phyloP scores from a whole-genome alignment of 2,797 vertebrate species.

The Choloepus didactylus region DNA sequence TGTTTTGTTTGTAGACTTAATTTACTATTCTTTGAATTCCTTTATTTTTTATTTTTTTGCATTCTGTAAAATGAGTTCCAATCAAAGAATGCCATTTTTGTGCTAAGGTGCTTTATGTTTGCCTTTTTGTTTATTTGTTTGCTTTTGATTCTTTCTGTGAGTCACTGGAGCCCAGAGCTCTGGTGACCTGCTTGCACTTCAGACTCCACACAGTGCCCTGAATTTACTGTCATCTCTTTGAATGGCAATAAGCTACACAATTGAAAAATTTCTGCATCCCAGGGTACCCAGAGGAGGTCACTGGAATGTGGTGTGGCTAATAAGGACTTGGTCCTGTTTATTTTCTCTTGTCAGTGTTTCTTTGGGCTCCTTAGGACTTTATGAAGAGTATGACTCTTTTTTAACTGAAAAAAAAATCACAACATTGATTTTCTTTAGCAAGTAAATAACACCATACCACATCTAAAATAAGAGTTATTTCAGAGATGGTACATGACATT shows the following conservation, averaged over 20 bases:
- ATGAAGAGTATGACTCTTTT: not conserved
- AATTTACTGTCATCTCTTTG: constrained; percentile 57
- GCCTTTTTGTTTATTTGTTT: constrained; percentile 36
- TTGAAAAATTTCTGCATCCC: constrained; percentile 71
- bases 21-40: not conserved
- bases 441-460: constrained; percentile 65
- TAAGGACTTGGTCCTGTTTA: constrained; percentile 62
- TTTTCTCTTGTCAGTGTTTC: constrained; percentile 63
- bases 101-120: not conserved
- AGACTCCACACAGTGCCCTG: not conserved
- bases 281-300: constrained; percentile 53
- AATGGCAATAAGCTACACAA: constrained; percentile 67
- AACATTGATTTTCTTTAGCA: constrained; percentile 71
- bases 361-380: constrained; percentile 34
- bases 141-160: constrained; percentile 58
- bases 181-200: constrained; percentile 52
- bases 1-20: not conserved
- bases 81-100: not conserved
- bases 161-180: not conserved
- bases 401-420: constrained; percentile 39
- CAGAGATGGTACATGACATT: constrained; percentile 44
- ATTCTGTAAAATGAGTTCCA: constrained; percentile 10
- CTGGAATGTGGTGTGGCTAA: constrained; percentile 52
- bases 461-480: constrained; percentile 66
- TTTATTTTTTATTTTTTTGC: not conserved